phyloP scores from a whole-genome alignment of 2,888 invertebrate species.

The Druceiella hillmani region DNA sequence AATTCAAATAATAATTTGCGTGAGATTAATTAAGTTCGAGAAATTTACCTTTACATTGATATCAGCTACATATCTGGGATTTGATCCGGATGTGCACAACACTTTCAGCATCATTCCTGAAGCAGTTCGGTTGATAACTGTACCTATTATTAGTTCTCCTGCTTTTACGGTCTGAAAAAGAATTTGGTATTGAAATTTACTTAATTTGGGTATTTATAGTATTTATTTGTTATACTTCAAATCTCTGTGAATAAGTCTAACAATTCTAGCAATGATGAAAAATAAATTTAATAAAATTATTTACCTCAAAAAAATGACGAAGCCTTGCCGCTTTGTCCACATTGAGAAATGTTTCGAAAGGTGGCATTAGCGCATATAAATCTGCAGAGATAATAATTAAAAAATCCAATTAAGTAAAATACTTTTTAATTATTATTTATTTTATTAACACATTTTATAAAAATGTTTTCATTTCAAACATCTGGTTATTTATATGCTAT shows the following conservation, averaged over 20 bases:
- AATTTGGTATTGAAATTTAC: no score
- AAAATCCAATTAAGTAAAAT: neutral
- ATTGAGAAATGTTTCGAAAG: constrained; percentile 78
- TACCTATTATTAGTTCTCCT: constrained; percentile 76
- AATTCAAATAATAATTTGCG: constrained; percentile 5
- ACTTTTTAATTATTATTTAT: neutral
- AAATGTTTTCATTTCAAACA: no score
- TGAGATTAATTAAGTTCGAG: no score
- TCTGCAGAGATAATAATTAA: constrained; percentile 45
- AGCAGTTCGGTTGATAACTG: constrained; percentile 68
- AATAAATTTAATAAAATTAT: constrained; percentile 22
- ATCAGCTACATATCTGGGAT: constrained; percentile 77
- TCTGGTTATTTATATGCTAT: no score
- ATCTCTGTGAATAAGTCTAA: no score
- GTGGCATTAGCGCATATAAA: constrained; percentile 77
- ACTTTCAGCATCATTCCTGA: constrained; percentile 75
- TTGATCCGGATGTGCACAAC: constrained; percentile 75
- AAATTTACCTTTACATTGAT: constrained; percentile 81
- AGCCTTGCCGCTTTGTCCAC: constrained; percentile 73
- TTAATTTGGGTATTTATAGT: no score
- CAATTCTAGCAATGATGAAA: constrained; percentile 7
- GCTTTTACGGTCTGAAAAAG: constrained; percentile 56
- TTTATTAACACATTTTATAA: constrained; percentile 1
- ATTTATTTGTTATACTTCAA: no score
- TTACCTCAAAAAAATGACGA: constrained; percentile 78